Evolutionary conservation across 53 echinoderm and acorn worm genomes (phyloP).

Genomic region (Apostichopus leukothele): DNA sequence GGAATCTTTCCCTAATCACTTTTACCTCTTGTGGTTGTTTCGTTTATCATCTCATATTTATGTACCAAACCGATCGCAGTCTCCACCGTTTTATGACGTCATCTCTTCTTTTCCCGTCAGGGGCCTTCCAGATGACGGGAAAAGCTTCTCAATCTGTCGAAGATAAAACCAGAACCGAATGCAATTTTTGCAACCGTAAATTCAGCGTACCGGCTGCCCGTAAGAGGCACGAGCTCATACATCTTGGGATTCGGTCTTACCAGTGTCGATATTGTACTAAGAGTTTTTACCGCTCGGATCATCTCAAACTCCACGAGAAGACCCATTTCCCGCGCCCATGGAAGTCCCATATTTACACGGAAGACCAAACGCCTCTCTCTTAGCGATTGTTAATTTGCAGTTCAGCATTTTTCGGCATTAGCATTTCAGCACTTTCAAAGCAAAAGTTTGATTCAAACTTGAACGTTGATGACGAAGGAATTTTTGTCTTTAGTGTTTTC

Average conservation of each 20-base stretch:
- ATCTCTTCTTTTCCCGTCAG: constrained; percentile 10
- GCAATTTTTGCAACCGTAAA: constrained; percentile 35
- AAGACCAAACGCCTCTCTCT: background rate
- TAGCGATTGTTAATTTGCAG: background rate
- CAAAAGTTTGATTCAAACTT: no score
- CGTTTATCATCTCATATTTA: background rate
- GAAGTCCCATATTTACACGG: constrained; percentile 22
- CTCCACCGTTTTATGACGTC: background rate
- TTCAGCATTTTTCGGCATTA: no score
- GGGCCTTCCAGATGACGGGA: background rate
- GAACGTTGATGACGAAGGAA: no score
- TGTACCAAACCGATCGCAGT: background rate
- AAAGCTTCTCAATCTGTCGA: background rate
- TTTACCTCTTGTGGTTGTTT: no score
- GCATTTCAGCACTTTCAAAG: no score
- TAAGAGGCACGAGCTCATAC: constrained; percentile 30
- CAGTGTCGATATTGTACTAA: constrained; percentile 36
- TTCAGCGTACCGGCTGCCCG: constrained; percentile 30
- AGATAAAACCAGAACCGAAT: constrained; percentile 15
- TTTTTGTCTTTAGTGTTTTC: no score
- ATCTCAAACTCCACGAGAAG: constrained; percentile 33
- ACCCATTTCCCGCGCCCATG: constrained; percentile 1
- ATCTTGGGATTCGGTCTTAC: constrained; percentile 32
- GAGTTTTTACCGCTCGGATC: constrained; percentile 36
- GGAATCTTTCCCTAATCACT: no score